Conservation (phyloP, 2,797 vertebrate species). For the Tarsius wallacei region DNA sequence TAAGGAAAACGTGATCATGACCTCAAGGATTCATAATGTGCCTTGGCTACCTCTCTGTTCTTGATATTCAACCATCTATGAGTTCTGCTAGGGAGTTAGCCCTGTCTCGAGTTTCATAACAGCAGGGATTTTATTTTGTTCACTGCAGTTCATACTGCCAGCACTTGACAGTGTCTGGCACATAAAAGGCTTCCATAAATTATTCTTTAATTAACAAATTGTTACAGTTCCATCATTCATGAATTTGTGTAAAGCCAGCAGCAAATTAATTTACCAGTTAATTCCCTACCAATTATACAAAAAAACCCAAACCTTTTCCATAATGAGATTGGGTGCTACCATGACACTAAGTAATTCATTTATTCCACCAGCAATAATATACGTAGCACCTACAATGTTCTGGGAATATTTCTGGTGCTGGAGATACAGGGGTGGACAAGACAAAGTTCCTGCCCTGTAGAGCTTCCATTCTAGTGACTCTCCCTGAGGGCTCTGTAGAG, state of each 20-base stretch:
- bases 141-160: neutral
- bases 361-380: conserved; percentile 1
- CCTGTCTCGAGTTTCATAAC: neutral
- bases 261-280: neutral
- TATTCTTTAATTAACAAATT: neutral
- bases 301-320: neutral
- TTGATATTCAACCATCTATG: neutral
- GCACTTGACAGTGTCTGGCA: neutral
- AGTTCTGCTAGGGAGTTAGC: neutral
- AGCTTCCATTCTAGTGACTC: neutral
- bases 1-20: neutral
- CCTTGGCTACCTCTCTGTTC: neutral
- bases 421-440: neutral
- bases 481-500: neutral
- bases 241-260: neutral
- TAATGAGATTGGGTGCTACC: neutral
- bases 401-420: neutral
- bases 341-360: neutral
- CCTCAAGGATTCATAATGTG: neutral
- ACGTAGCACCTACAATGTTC: neutral
- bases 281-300: neutral
- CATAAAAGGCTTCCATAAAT: neutral
- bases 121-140: neutral
- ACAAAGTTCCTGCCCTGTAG: neutral
- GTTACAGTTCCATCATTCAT: neutral